These are phyloP conservation scores for Plagodis dolabraria DNA, from an alignment of 2,888 invertebrate genomes.

Conservation along the genomic window DNA sequence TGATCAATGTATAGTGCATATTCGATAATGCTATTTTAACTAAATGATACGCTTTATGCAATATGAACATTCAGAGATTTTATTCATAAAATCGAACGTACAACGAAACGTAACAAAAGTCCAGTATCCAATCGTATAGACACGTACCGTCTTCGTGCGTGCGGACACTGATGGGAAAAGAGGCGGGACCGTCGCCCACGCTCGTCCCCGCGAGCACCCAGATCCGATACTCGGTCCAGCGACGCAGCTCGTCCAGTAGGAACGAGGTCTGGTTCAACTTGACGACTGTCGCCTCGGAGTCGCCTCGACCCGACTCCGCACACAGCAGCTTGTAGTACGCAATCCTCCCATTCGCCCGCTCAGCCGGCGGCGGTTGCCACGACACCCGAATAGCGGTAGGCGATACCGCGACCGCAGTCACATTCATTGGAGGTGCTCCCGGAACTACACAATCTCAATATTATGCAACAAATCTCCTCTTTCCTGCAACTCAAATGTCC, in stretches of 20 bases:
- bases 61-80: no score
- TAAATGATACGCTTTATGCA: no score
- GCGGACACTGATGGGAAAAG: conserved; percentile 95
- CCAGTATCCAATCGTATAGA: conserved; percentile 40
- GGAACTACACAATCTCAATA: conserved; percentile 90
- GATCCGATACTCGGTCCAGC: conserved; percentile 98
- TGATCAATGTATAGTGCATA: no score
- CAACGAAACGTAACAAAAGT: conserved; percentile 22
- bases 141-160: conserved; percentile 99
- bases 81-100: conserved; percentile 56
- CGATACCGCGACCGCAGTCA: conserved; percentile 94
- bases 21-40: no score
- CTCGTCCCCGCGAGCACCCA: conserved; percentile 98
- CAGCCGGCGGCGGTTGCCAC: conserved; percentile 97
- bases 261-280: conserved; percentile 92
- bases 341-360: conserved; percentile 96
- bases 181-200: conserved; percentile 97
- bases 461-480: conserved; percentile 43
- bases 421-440: conserved; percentile 97
- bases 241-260: conserved; percentile 94
- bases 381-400: conserved; percentile 95
- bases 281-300: conserved; percentile 92
- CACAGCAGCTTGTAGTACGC: conserved; percentile 97
- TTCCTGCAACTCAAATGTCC: conserved; percentile 66
- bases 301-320: conserved; percentile 93